Conservation (phyloP, 1,140 invertebrate species). For the Drosophila arizonae region DNA sequence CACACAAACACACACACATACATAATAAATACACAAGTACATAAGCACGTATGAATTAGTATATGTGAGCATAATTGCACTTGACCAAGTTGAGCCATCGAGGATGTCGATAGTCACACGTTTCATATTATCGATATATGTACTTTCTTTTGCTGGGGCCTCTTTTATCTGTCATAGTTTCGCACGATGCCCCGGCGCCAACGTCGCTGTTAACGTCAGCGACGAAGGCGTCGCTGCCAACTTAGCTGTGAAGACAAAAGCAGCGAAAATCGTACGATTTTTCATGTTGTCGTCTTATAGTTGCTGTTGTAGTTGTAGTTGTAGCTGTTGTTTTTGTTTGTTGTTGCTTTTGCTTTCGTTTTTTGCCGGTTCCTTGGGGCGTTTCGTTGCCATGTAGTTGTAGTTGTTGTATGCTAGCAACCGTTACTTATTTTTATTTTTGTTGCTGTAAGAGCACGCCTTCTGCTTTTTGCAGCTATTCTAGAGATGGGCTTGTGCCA, state of each 20-base stretch:
- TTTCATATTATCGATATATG: slow-evolving; percentile 18
- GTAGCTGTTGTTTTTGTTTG: slow-evolving; percentile 8
- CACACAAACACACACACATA: background rate
- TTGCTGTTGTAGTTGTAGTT: slow-evolving; percentile 21
- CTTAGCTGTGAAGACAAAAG: slow-evolving; percentile 28
- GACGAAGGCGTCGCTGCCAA: slow-evolving; percentile 25
- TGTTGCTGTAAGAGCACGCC: slow-evolving; percentile 5
- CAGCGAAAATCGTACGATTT: slow-evolving; percentile 75
- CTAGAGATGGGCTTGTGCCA: background rate
- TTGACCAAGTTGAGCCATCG: slow-evolving; percentile 14
- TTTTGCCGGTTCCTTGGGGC: slow-evolving; percentile 51
- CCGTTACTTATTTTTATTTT: slow-evolving; percentile 26
- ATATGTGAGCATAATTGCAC: slow-evolving; percentile 1
- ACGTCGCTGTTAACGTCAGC: slow-evolving; percentile 47
- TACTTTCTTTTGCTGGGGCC: slow-evolving; percentile 26
- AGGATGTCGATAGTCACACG: slow-evolving; percentile 23
- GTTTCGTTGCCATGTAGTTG: slow-evolving; percentile 29
- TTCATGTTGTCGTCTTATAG: slow-evolving; percentile 57
- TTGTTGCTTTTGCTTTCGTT: slow-evolving; percentile 31
- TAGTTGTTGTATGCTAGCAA: slow-evolving; percentile 16
- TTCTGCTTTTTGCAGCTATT: slow-evolving; percentile 16
- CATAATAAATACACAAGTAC: background rate
- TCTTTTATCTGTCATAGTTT: slow-evolving; percentile 45
- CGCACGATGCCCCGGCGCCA: slow-evolving; percentile 19
- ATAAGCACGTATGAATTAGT: background rate